A percentile compares a stretch with the other conserved stretches of the same genome.
These are phyloP conservation scores for Hypomesus transpacificus DNA, from an alignment of 2,113 vertebrate genomes.

Conservation along the genomic window DNA sequence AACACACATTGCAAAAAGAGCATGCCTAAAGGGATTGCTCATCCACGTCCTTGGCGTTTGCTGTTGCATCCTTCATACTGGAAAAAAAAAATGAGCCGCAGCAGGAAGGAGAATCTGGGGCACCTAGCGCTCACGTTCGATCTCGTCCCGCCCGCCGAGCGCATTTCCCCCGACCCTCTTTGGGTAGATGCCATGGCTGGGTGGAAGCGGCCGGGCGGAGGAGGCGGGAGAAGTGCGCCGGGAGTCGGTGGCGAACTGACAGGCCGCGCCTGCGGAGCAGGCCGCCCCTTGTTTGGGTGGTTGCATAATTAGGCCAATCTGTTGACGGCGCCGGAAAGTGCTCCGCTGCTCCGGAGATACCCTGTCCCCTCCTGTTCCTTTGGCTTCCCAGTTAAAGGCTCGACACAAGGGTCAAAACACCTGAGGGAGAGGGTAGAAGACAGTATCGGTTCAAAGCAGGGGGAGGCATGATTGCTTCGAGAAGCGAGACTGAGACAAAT, in stretches of 20 bases:
- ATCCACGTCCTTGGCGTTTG: conserved; percentile 42
- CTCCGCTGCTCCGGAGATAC: conserved; percentile 25
- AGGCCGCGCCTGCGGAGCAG: conserved; percentile 60
- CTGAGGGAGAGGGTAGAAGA: neutral
- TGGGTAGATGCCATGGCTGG: conserved; percentile 29
- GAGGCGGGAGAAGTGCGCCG: conserved; percentile 17
- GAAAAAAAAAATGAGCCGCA: conserved; percentile 33
- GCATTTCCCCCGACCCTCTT: conserved; percentile 26
- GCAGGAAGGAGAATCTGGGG: conserved; percentile 44
- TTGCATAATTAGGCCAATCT: conserved; percentile 70
- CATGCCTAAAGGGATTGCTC: conserved; percentile 48
- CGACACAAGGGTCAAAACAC: neutral
- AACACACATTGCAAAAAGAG: conserved; percentile 55
- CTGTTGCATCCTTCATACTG: conserved; percentile 41
- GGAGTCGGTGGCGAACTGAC: conserved; percentile 54
- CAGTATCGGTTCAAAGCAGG: neutral
- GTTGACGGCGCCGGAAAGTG: conserved; percentile 52
- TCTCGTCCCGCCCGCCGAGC: conserved; percentile 37
- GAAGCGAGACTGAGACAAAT: conserved; percentile 16
- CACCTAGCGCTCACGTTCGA: conserved; percentile 35
- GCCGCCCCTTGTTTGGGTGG: conserved; percentile 59
- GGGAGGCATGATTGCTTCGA: neutral
- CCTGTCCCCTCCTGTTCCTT: neutral
- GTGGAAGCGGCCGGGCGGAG: conserved; percentile 27
- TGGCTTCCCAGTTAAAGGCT: neutral